A percentile compares a stretch with the other conserved stretches of the same genome.
These are phyloP conservation scores for Sandelia bainsii DNA, from an alignment of 2,797 vertebrate species.

Conservation along the genomic window DNA sequence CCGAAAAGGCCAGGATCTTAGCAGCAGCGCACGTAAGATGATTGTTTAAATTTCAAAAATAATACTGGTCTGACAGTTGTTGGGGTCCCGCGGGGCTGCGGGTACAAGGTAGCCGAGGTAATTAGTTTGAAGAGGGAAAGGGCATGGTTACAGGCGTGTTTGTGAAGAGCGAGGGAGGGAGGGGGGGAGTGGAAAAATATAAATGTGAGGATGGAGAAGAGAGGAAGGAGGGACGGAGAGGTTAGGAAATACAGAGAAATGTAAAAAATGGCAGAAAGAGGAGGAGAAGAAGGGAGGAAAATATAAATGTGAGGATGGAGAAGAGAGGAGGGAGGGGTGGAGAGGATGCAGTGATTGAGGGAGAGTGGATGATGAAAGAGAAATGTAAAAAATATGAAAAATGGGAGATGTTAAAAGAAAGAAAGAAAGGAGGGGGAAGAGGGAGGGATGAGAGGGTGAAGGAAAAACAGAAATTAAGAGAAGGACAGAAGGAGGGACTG, in stretches of 20 bases:
- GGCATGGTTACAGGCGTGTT: conserved; percentile 87
- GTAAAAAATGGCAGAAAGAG: too few species aligned
- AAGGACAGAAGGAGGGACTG: too few species aligned
- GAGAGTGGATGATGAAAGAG: neutral
- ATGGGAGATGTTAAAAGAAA: too few species aligned
- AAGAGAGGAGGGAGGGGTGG: neutral
- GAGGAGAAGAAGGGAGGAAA: neutral
- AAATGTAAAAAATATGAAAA: too few species aligned
- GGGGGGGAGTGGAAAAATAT: conserved; percentile 17
- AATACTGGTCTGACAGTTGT: conserved; percentile 90
- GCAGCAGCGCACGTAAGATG: conserved; percentile 87
- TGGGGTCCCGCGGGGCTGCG: conserved; percentile 81
- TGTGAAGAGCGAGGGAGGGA: conserved; percentile 72
- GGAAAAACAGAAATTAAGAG: too few species aligned
- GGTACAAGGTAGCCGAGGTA: conserved; percentile 89
- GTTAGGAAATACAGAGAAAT: neutral
- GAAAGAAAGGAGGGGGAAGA: too few species aligned
- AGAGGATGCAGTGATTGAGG: neutral
- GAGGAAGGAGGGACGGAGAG: neutral
- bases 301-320: neutral
- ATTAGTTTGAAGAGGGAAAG: conserved; percentile 91
- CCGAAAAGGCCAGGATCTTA: conserved; percentile 89
- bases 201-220: conserved; percentile 19
- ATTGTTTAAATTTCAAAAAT: conserved; percentile 92
- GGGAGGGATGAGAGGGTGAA: too few species aligned